phyloP scores from a whole-genome alignment of 2,113 vertebrate species.

The Merops nubicus region DNA sequence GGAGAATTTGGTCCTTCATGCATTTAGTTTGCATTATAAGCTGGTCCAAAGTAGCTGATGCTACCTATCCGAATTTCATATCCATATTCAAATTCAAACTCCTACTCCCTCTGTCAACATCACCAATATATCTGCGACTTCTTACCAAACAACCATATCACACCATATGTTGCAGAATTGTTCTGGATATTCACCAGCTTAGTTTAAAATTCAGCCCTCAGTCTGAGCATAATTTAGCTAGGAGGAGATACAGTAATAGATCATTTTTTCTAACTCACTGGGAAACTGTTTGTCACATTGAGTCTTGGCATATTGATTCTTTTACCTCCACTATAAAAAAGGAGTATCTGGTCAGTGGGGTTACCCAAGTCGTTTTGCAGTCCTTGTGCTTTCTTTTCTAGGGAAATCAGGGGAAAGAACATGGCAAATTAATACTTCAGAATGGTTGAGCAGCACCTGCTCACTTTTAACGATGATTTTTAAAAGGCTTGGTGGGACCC shows the following conservation, averaged over 20 bases:
- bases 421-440: too few species aligned
- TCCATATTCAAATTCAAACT: neutral
- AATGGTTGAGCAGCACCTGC: neutral
- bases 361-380: rapidly evolving
- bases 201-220: neutral
- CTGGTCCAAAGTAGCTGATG: neutral
- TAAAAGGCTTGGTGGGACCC: neutral
- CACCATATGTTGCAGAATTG: neutral
- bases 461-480: neutral
- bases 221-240: neutral
- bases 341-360: neutral
- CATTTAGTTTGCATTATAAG: neutral
- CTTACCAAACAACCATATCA: neutral
- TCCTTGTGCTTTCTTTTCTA: neutral
- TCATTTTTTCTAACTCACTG: neutral
- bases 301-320: neutral
- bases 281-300: neutral
- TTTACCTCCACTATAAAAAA: neutral
- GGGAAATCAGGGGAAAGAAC: neutral
- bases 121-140: neutral
- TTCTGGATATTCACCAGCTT: neutral
- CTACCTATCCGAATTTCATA: neutral
- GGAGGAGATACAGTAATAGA: neutral
- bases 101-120: neutral
- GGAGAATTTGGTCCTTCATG: neutral